Percentiles rank a stretch among this genome's conserved stretches.
Conservation (phyloP, 1,140 invertebrate genomes). For the Drosophila malerkotliana region DNA sequence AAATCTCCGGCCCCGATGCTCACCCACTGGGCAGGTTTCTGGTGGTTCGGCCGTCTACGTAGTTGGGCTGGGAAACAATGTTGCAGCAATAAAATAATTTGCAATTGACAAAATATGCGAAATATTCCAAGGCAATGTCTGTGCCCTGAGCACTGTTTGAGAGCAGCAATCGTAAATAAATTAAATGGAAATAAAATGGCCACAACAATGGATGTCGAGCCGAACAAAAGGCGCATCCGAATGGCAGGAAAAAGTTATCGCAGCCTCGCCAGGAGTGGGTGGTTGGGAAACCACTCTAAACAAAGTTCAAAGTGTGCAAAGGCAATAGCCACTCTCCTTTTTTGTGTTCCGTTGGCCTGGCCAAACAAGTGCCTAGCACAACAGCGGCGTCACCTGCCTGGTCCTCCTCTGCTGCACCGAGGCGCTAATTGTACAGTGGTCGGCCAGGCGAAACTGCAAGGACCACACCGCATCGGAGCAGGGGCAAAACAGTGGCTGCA, state of each 20-base stretch:
- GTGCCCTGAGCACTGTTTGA: not conserved
- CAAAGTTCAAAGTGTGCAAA: slow-evolving; percentile 68
- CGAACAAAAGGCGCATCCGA: slow-evolving; percentile 57
- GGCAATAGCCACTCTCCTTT: slow-evolving; percentile 41
- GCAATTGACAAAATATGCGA: slow-evolving; percentile 74
- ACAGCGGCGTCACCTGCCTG: slow-evolving; percentile 18
- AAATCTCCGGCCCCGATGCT: slow-evolving; percentile 58
- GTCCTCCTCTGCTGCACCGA: slow-evolving; percentile 13
- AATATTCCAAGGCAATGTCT: slow-evolving; percentile 55
- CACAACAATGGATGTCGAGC: slow-evolving; percentile 62
- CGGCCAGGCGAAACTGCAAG: slow-evolving; percentile 30
- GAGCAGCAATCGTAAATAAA: slow-evolving; percentile 38
- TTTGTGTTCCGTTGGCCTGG: slow-evolving; percentile 27
- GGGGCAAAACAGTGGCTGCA: slow-evolving; percentile 41
- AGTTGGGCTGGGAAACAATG: slow-evolving; percentile 49
- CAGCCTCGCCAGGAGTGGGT: slow-evolving; percentile 9
- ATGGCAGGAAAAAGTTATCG: slow-evolving; percentile 57
- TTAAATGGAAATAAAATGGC: slow-evolving; percentile 66
- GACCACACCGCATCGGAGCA: slow-evolving; percentile 13
- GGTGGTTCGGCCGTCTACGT: slow-evolving; percentile 13
- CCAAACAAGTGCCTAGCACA: slow-evolving; percentile 53
- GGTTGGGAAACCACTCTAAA: slow-evolving; percentile 55
- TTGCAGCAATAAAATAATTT: slow-evolving; percentile 78
- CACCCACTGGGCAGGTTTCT: slow-evolving; percentile 21
- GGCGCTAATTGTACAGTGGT: slow-evolving; percentile 74